phyloP scores from a whole-genome alignment of 2,113 vertebrate genomes.

The Gymnarchus niloticus region DNA sequence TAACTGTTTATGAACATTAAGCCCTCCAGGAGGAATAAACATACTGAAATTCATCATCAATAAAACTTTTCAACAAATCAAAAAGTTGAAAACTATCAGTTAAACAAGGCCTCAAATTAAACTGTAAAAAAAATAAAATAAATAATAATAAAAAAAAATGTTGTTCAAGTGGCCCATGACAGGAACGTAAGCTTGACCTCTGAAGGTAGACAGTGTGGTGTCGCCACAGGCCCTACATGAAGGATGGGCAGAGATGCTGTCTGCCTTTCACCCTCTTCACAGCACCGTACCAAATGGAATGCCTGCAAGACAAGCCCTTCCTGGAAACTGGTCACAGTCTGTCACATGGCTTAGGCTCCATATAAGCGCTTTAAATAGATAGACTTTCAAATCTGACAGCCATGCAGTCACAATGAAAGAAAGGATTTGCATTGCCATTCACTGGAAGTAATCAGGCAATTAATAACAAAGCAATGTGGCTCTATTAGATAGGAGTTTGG shows the following conservation, averaged over 20 bases:
- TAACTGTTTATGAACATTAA: background rate
- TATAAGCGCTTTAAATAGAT: constrained; percentile 37
- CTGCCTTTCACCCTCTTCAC: background rate
- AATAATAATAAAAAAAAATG: too few relatives aligned
- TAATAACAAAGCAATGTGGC: constrained; percentile 62
- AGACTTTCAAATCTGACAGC: constrained; percentile 55
- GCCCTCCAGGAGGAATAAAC: background rate
- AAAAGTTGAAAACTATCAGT: background rate
- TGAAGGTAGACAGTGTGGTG: background rate
- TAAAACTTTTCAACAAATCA: background rate
- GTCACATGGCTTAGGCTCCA: constrained; percentile 38
- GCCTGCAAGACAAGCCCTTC: constrained; percentile 30
- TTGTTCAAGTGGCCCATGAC: too few relatives aligned
- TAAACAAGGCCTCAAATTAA: background rate
- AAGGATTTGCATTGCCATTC: constrained; percentile 66
- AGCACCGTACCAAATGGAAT: background rate
- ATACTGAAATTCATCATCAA: background rate
- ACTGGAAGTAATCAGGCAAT: constrained; percentile 62
- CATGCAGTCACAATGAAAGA: constrained; percentile 46
- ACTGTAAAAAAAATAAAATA: background rate
- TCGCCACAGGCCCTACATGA: background rate
- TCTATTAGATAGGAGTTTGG: constrained; percentile 53
- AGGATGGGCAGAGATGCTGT: background rate
- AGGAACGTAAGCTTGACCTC: background rate
- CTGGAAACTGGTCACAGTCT: constrained; percentile 45